Conservation (phyloP, 2,797 vertebrate genomes). For the Numenius phaeopus region DNA sequence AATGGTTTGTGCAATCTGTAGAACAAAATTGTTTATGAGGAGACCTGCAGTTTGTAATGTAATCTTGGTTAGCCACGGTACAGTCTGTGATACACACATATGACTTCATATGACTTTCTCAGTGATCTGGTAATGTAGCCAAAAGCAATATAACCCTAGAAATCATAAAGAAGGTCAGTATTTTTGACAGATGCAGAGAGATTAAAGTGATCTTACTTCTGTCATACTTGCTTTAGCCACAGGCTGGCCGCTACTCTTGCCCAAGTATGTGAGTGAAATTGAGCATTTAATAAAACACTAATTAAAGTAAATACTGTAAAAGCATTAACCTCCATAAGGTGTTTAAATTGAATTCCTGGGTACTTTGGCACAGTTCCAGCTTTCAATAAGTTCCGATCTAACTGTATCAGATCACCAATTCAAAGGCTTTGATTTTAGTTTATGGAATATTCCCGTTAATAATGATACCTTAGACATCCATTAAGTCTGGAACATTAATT, state of each 20-base stretch:
- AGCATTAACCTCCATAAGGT: conserved; percentile 82
- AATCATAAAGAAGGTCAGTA: neutral
- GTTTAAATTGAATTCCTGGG: conserved; percentile 83
- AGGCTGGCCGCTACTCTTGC: conserved; percentile 9
- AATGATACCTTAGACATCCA: conserved; percentile 84
- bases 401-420: conserved; percentile 81
- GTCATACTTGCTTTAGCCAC: neutral
- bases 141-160: neutral
- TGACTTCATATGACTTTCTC: neutral
- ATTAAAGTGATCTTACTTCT: conserved; percentile 18
- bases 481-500: conserved; percentile 85
- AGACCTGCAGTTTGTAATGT: neutral
- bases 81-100: neutral
- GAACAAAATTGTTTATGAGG: neutral
- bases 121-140: neutral
- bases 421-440: conserved; percentile 78
- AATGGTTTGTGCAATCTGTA: neutral
- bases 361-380: conserved; percentile 80
- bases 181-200: neutral
- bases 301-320: conserved; percentile 81
- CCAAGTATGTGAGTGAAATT: conserved; percentile 57
- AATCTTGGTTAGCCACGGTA: neutral
- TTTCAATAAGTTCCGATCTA: conserved; percentile 79
- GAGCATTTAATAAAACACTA: conserved; percentile 77
- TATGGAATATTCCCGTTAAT: conserved; percentile 83